Evolutionary conservation across 2,797 vertebrate genomes (phyloP).

Genomic region (Cynopterus sphinx): DNA sequence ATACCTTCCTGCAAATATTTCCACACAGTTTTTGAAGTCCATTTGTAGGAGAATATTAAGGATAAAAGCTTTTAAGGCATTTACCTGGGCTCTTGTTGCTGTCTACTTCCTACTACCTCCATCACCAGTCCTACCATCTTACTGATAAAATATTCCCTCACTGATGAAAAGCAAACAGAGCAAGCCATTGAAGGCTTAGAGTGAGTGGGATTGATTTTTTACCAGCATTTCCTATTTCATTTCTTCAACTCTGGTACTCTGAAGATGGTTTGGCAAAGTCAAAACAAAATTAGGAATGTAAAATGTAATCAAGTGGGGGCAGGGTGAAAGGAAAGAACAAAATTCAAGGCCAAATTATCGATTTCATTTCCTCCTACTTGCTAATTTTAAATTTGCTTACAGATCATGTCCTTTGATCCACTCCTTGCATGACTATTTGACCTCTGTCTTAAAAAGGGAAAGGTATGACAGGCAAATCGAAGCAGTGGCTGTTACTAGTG

Average conservation of each 20-base stretch:
- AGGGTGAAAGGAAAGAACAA: background rate
- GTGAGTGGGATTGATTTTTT: background rate
- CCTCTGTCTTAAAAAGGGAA: background rate
- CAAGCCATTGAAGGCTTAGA: background rate
- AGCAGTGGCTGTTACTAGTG: background rate
- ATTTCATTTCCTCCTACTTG: background rate
- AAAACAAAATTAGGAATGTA: background rate
- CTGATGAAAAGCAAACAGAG: background rate
- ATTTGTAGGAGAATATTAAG: background rate
- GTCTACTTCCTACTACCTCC: background rate
- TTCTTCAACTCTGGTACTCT: background rate
- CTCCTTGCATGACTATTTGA: background rate
- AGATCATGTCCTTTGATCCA: background rate
- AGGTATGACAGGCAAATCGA: background rate
- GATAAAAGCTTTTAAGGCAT: background rate
- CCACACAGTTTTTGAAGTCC: background rate
- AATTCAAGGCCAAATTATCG: background rate
- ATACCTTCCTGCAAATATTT: background rate
- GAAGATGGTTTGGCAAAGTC: background rate
- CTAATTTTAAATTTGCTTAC: constrained; percentile 21
- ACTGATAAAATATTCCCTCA: background rate
- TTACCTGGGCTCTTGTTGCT: background rate
- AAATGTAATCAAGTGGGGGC: background rate
- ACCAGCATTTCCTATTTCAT: background rate
- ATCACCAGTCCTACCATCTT: rapidly evolving